These are phyloP conservation scores for Agrypnia vestita DNA, from an alignment of 1,140 invertebrate species.

Conservation along the genomic window DNA sequence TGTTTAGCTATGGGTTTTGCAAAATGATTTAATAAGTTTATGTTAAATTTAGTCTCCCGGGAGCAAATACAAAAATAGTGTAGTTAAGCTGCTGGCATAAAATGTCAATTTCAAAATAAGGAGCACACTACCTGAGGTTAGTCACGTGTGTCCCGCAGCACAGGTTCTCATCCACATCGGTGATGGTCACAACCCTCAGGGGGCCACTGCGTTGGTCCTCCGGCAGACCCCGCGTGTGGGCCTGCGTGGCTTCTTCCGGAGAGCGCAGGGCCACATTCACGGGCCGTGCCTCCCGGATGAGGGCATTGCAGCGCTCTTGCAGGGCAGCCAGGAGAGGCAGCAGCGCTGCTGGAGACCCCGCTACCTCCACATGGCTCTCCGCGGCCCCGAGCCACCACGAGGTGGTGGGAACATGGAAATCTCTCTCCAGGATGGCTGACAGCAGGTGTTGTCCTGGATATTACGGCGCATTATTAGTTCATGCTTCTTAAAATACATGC, in stretches of 20 bases:
- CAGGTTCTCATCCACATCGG: constrained; percentile 83
- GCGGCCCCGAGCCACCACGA: constrained; percentile 87
- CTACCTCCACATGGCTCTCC: constrained; percentile 78
- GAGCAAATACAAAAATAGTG: too few relatives aligned
- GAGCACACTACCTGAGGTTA: constrained; percentile 77
- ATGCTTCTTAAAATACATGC: too few relatives aligned
- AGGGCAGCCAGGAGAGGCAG: constrained; percentile 70
- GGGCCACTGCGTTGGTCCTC: constrained; percentile 81
- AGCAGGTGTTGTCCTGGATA: constrained; percentile 87
- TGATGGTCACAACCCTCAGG: constrained; percentile 83
- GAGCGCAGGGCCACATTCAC: constrained; percentile 79
- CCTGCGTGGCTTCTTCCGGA: constrained; percentile 74
- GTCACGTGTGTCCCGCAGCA: constrained; percentile 91
- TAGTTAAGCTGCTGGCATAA: background rate
- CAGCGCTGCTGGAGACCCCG: constrained; percentile 75
- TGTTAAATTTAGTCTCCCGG: too few relatives aligned
- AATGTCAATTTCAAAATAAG: too few relatives aligned
- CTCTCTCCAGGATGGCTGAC: constrained; percentile 83
- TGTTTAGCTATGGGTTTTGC: too few relatives aligned
- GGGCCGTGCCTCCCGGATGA: constrained; percentile 76
- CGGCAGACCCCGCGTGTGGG: constrained; percentile 80
- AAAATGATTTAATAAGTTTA: too few relatives aligned
- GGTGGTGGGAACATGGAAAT: constrained; percentile 79
- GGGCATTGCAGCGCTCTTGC: constrained; percentile 79
- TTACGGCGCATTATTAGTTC: too few relatives aligned